A percentile compares a stretch with the other conserved stretches of the same genome.
These are phyloP conservation scores for Heteromyza rotundicornis DNA, from an alignment of 2,888 invertebrate genomes.

Conservation along the genomic window DNA sequence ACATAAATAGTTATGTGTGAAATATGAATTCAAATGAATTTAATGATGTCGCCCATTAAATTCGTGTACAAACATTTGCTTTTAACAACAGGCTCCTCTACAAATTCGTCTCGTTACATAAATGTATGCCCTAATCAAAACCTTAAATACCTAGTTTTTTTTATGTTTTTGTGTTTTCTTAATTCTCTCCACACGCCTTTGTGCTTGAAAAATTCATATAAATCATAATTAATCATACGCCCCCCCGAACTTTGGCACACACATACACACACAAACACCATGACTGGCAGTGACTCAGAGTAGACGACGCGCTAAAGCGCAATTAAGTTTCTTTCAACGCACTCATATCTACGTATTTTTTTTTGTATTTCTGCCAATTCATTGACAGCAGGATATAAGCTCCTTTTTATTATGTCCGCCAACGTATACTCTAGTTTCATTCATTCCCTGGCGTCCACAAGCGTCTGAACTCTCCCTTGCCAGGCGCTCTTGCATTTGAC, in stretches of 20 bases:
- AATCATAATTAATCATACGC: slow-evolving; percentile 23
- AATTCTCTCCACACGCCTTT: background rate
- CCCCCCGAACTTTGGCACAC: too few relatives aligned
- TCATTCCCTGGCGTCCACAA: too few relatives aligned
- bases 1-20: too few relatives aligned
- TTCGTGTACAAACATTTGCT: too few relatives aligned
- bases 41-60: too few relatives aligned
- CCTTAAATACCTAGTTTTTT: too few relatives aligned
- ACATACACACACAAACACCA: background rate
- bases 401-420: background rate
- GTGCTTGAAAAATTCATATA: background rate
- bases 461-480: background rate
- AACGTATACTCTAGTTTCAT: too few relatives aligned
- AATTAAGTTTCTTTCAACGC: slow-evolving; percentile 3
- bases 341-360: background rate
- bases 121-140: too few relatives aligned
- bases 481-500: background rate
- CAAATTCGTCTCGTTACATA: too few relatives aligned
- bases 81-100: too few relatives aligned
- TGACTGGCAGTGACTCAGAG: background rate
- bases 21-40: too few relatives aligned
- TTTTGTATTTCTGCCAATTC: background rate
- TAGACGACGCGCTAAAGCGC: slow-evolving; percentile 1
- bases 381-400: background rate
- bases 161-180: background rate